These are phyloP conservation scores for Cheilosia vulpina DNA, from an alignment of 2,888 invertebrate genomes.

Conservation along the genomic window DNA sequence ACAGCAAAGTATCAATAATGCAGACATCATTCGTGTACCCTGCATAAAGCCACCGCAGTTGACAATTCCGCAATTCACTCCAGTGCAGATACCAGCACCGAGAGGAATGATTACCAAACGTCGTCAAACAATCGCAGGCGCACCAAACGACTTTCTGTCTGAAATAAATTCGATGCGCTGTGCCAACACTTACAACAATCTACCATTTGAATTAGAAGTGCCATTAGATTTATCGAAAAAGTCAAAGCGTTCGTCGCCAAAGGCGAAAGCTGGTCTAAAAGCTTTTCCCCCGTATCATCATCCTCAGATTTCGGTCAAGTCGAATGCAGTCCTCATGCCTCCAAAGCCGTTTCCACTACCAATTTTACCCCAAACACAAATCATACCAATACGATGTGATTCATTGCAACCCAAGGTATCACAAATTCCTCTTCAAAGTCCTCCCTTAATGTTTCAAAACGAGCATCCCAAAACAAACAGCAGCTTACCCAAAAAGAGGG, in stretches of 20 bases:
- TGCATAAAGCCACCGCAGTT: conserved; percentile 52
- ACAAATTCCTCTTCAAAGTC: conserved; percentile 56
- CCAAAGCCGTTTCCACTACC: conserved; percentile 58
- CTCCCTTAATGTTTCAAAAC: conserved; percentile 36
- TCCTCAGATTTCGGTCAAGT: conserved; percentile 66
- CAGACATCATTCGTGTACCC: conserved; percentile 62
- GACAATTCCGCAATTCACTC: conserved; percentile 62
- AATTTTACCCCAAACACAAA: conserved; percentile 71
- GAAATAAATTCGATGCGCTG: conserved; percentile 60
- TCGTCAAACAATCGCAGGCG: conserved; percentile 64
- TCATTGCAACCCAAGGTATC: conserved; percentile 32
- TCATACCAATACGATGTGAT: conserved; percentile 61
- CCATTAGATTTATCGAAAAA: conserved; percentile 82
- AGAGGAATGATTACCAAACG: conserved; percentile 71
- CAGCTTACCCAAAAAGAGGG: conserved; percentile 37
- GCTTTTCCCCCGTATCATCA: conserved; percentile 24
- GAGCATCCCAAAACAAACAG: conserved; percentile 25
- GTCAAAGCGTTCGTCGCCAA: conserved; percentile 74
- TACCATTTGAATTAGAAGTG: conserved; percentile 78
- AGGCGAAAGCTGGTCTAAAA: conserved; percentile 44
- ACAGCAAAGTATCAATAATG: conserved; percentile 40
- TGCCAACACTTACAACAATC: conserved; percentile 56
- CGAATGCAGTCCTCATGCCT: conserved; percentile 53
- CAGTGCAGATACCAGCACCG: conserved; percentile 65
- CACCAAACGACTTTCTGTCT: conserved; percentile 62